phyloP scores from a whole-genome alignment of 2,888 invertebrate genomes.

The Synergus laeviventris region DNA sequence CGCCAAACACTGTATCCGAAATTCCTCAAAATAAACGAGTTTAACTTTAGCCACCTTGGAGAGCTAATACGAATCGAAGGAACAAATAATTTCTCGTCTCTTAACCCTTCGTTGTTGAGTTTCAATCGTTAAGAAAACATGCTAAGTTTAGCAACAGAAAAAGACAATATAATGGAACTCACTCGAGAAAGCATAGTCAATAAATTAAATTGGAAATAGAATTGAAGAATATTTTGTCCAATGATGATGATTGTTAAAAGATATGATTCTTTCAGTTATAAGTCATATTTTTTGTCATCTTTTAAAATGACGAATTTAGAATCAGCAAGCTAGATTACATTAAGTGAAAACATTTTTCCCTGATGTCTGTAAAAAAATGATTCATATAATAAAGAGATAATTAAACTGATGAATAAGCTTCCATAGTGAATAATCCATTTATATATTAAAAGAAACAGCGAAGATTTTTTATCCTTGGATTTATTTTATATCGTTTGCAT shows the following conservation, averaged over 20 bases:
- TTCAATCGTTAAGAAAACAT: constrained; percentile 44
- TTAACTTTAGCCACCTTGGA: constrained; percentile 27
- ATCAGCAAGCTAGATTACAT: neutral
- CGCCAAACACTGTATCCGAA: constrained; percentile 45
- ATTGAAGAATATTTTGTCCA: too few relatives aligned
- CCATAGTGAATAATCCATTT: neutral
- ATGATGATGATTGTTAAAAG: neutral
- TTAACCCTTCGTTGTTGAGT: constrained; percentile 18
- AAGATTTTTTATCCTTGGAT: constrained; percentile 11
- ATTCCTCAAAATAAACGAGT: constrained; percentile 49
- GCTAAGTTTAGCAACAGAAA: constrained; percentile 15
- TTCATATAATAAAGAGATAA: neutral
- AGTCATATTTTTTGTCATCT: neutral
- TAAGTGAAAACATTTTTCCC: neutral
- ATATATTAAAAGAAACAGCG: neutral
- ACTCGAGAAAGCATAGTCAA: neutral
- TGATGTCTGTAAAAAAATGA: neutral
- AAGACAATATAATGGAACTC: neutral
- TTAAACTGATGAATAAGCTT: neutral
- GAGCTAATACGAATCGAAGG: neutral
- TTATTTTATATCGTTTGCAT: neutral
- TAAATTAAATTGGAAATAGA: neutral
- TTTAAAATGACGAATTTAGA: neutral
- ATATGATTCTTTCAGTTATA: neutral
- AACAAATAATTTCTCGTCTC: neutral